These are phyloP conservation scores for Sebastes steindachneri DNA, from an alignment of 2,797 vertebrate genomes.

Conservation along the genomic window DNA sequence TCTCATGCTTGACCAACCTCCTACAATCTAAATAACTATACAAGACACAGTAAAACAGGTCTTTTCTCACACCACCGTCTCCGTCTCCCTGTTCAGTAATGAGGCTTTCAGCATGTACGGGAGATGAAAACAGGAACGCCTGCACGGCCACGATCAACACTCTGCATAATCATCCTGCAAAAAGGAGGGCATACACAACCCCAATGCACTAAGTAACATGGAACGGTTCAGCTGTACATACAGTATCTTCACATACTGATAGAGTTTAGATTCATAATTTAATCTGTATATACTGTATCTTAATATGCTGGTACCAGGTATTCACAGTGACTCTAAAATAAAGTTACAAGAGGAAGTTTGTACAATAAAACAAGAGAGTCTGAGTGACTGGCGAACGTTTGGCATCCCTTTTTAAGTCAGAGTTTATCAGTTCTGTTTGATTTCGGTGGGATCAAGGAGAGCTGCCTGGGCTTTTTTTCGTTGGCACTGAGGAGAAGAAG, in stretches of 20 bases:
- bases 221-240: conserved; percentile 78
- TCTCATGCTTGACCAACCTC: conserved; percentile 78
- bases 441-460: conserved; percentile 44
- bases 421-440: conserved; percentile 53
- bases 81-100: conserved; percentile 57
- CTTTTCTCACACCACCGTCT: conserved; percentile 54
- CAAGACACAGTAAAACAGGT: conserved; percentile 79
- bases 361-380: conserved; percentile 76
- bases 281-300: conserved; percentile 82
- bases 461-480: conserved; percentile 65
- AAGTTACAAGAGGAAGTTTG: conserved; percentile 79
- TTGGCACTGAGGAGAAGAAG: conserved; percentile 75
- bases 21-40: conserved; percentile 82
- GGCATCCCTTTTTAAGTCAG: conserved; percentile 56
- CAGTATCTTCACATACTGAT: conserved; percentile 78
- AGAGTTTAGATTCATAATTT: conserved; percentile 81
- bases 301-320: conserved; percentile 88
- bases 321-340: conserved; percentile 88
- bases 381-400: conserved; percentile 65
- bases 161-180: conserved; percentile 71
- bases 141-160: conserved; percentile 43
- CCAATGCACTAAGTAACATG: conserved; percentile 73
- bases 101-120: conserved; percentile 64
- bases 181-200: conserved; percentile 64
- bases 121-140: conserved; percentile 63